Evolutionary conservation across 2,797 vertebrate species (phyloP), one percentile per base, ranked within the genome.

Genomic region (Cichlasoma orientale): DNA sequence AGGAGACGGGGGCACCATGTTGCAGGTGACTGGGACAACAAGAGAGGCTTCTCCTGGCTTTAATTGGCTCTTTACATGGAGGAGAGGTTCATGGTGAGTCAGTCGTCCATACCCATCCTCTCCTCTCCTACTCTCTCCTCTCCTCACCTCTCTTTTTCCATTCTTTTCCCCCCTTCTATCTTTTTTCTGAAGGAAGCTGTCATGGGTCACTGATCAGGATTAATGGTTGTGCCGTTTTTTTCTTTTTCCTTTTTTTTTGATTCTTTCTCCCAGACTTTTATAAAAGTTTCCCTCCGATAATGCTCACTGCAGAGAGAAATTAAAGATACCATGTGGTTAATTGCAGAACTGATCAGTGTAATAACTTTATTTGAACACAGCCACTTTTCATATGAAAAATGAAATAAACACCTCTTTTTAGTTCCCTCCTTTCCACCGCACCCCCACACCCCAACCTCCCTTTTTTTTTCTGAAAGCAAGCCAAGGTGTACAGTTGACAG

Each of bases 41-140:
- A 78, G 57, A 91, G 83, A 88, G 71, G 82, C 74, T 88, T 80
- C 77, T 90, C 70, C 56, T 55, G 77, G 53, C 74, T 89, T 91
- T 93, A 93, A 93, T 92, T 90, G 92, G 90, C 90, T 90, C 88
- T 92, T 90, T 82, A 91, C 88, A 86, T 89, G 77, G 71, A 84
- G 88, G 78, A 89, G 88, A 91, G 84, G 88, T 86, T 90, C 88
- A 80, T 33, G 53, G 61, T 29, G 85, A 88, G 91, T 92, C 90
- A 91, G 57, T 79, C 41, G 75, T 83, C 81, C 59, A 74, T 77
- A 47, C 74, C 72, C 70, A 57, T 77, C 38, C 68, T 75, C 75
- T 82, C 47, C 56, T 74, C 54, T 47, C 44, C 55, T 50, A 57
- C 41, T 54, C 68, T 78, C 69, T 47, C 44, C 55, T 55, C 63